Percentiles rank a stretch among this genome's conserved stretches.
phyloP scores from a whole-genome alignment of 2,888 invertebrate genomes.

The Catocala sponsa region DNA sequence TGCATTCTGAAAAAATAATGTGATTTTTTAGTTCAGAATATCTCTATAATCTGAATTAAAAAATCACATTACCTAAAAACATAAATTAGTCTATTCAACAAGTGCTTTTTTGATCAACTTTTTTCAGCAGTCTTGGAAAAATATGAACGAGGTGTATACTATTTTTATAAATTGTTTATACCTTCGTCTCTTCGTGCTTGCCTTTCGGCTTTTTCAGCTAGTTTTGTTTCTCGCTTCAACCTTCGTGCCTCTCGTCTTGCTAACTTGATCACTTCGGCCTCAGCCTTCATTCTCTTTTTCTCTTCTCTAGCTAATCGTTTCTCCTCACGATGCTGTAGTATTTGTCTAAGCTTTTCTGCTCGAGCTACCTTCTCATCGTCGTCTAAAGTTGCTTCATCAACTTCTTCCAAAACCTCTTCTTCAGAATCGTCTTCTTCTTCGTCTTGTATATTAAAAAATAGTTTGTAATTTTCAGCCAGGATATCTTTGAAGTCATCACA shows the following conservation, averaged over 20 bases:
- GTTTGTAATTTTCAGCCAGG: conserved; percentile 90
- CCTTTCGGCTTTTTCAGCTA: conserved; percentile 65
- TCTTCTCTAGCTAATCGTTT: conserved; percentile 66
- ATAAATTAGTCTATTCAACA: no score
- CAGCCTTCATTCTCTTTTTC: conserved; percentile 63
- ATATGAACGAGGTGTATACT: no score
- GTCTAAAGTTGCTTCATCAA: conserved; percentile 76
- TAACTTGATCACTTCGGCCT: conserved; percentile 64
- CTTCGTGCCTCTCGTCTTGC: conserved; percentile 72
- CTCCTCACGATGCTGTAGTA: conserved; percentile 63
- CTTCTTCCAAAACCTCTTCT: conserved; percentile 75
- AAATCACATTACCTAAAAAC: no score
- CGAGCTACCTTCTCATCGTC: conserved; percentile 77
- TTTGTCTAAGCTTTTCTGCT: conserved; percentile 61
- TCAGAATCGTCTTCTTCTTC: conserved; percentile 74
- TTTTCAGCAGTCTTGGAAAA: no score
- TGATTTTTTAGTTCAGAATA: no score
- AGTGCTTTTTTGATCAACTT: no score
- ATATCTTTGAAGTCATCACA: conserved; percentile 87
- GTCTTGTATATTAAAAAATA: conserved; percentile 90
- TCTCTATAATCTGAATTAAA: no score
- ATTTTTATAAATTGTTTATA: conserved; percentile 35
- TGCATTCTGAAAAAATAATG: no score
- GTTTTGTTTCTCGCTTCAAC: conserved; percentile 72
- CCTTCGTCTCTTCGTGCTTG: conserved; percentile 71